These are phyloP conservation scores for Dynastes maya DNA, from an alignment of 2,888 invertebrate species.

Conservation along the genomic window DNA sequence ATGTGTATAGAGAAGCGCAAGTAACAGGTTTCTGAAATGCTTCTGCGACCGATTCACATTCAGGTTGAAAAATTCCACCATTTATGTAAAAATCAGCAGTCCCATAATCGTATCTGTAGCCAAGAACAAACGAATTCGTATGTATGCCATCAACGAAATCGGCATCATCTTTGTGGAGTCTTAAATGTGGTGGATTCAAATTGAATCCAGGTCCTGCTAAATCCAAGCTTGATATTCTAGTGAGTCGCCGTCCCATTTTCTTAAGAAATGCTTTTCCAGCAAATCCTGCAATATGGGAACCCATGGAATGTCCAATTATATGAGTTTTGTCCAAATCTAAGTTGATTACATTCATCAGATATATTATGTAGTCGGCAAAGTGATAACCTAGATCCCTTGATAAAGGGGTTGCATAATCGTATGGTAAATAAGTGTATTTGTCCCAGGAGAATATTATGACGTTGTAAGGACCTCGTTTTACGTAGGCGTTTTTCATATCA, in stretches of 20 bases:
- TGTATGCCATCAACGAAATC: constrained; percentile 51
- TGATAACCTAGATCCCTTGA: constrained; percentile 37
- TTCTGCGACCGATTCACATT: constrained; percentile 41
- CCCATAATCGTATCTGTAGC: constrained; percentile 38
- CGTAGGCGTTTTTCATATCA: constrained; percentile 48
- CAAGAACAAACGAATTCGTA: constrained; percentile 47
- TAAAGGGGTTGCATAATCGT: constrained; percentile 38
- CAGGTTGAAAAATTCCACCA: constrained; percentile 48
- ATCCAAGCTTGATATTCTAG: constrained; percentile 49
- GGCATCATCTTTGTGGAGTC: constrained; percentile 48
- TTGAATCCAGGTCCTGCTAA: constrained; percentile 51
- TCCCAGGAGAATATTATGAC: constrained; percentile 50
- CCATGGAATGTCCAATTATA: constrained; percentile 51
- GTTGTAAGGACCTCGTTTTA: constrained; percentile 44
- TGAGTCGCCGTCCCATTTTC: constrained; percentile 15
- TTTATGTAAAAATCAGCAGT: constrained; percentile 49
- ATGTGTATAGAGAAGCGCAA: constrained; percentile 35
- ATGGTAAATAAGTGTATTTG: constrained; percentile 46
- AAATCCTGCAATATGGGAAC: constrained; percentile 51
- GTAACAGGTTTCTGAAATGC: constrained; percentile 35
- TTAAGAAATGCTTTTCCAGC: constrained; percentile 43
- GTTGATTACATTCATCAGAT: constrained; percentile 28
- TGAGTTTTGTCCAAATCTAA: constrained; percentile 50
- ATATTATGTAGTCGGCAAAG: constrained; percentile 46
- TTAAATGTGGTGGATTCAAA: constrained; percentile 40